Evolutionary conservation across 2,797 vertebrate genomes (phyloP).

Genomic region (Aeoliscus strigatus): DNA sequence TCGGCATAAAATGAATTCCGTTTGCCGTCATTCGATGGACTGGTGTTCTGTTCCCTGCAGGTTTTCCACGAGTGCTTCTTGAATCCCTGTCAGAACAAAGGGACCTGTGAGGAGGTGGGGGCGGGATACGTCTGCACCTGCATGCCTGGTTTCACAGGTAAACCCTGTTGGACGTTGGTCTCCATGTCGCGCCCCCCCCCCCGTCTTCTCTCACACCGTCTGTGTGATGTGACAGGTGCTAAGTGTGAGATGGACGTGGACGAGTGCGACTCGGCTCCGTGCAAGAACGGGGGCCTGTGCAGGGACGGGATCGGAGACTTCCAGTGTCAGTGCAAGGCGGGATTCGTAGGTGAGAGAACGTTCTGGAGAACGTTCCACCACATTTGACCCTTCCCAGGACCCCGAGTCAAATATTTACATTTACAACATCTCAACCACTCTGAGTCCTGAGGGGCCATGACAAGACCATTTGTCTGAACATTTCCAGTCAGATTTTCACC

Average conservation of each 20-base stretch:
- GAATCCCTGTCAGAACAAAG: constrained; percentile 90
- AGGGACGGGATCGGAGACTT: constrained; percentile 84
- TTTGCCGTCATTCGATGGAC: neutral
- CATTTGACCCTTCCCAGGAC: too few species aligned
- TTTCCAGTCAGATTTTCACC: too few species aligned
- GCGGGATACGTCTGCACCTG: constrained; percentile 91
- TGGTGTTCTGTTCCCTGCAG: constrained; percentile 53
- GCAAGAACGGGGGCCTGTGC: constrained; percentile 85
- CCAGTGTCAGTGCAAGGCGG: constrained; percentile 84
- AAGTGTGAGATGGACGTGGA: constrained; percentile 93
- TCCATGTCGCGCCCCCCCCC: too few species aligned
- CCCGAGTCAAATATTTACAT: too few species aligned
- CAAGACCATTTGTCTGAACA: too few species aligned
- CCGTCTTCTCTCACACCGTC: too few species aligned
- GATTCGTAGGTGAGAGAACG: constrained; percentile 84
- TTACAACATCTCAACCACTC: too few species aligned
- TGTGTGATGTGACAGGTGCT: constrained; percentile 73
- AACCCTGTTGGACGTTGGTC: too few species aligned
- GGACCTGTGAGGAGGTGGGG: constrained; percentile 92
- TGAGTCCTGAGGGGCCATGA: too few species aligned
- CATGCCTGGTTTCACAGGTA: constrained; percentile 89
- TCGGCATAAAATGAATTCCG: too few species aligned
- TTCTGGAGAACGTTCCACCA: too few species aligned
- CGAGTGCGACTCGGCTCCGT: constrained; percentile 88
- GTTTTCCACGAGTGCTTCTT: constrained; percentile 96